Evolutionary conservation across 2,797 vertebrate genomes (phyloP).

Genomic region (Chiloscyllium punctatum): DNA sequence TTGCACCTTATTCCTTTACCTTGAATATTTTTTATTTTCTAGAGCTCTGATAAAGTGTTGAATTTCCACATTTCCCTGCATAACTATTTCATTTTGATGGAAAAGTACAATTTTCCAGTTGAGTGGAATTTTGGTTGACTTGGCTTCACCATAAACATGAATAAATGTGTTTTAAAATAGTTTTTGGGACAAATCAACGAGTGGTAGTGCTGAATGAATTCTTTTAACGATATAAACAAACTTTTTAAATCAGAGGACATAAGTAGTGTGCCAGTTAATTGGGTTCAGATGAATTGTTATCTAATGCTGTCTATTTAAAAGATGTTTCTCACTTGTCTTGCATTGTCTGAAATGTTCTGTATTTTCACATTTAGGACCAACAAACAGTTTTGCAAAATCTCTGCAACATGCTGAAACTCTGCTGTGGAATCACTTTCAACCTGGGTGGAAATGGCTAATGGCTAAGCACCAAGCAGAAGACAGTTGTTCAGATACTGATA

Average conservation of each 20-base stretch:
- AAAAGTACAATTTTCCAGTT: background rate
- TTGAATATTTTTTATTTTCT: background rate
- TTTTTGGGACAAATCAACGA: background rate
- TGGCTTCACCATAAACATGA: background rate
- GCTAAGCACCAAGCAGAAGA: constrained; percentile 41
- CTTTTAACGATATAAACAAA: background rate
- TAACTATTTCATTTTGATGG: background rate
- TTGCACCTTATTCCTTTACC: background rate
- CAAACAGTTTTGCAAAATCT: constrained; percentile 50
- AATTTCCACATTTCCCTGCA: background rate
- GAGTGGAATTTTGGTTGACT: background rate
- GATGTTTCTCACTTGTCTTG: background rate
- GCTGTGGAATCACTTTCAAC: constrained; percentile 50
- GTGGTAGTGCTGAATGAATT: background rate
- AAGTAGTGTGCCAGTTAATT: background rate
- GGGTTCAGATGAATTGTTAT: background rate
- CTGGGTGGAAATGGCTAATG: constrained; percentile 53
- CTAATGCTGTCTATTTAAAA: background rate
- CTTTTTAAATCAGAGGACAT: background rate
- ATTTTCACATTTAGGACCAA: constrained; percentile 46
- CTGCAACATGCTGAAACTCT: constrained; percentile 52
- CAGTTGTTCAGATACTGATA: constrained; percentile 45
- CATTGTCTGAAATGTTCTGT: background rate
- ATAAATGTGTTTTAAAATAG: background rate
- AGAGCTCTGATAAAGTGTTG: background rate